Evolutionary conservation across 2,113 vertebrate genomes (phyloP).

Genomic region (Trochalopteron elliotii): DNA sequence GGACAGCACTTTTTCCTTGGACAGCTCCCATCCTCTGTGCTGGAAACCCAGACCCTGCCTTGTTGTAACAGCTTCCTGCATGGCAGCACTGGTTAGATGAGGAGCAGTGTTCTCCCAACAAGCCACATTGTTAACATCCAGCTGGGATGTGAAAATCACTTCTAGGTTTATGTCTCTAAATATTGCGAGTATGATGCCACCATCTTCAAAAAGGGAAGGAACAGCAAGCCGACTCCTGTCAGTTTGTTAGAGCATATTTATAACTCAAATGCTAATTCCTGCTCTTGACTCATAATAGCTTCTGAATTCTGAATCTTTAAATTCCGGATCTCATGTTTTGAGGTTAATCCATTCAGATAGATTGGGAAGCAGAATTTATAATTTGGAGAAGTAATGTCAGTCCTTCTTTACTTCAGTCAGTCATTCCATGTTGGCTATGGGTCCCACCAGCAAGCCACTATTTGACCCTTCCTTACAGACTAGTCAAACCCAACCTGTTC

Average conservation of each 20-base stretch:
- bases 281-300: constrained; percentile 74
- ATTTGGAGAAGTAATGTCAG: constrained; percentile 43
- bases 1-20: constrained; percentile 13
- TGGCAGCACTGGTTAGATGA: constrained; percentile 4
- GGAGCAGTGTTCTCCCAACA: constrained; percentile 49
- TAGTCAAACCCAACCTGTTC: not conserved
- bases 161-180: constrained; percentile 62
- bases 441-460: not conserved
- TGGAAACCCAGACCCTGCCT: constrained; percentile 21
- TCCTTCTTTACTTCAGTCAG: constrained; percentile 34
- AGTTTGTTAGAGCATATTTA: constrained; percentile 63
- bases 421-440: not conserved
- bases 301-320: constrained; percentile 68
- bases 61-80: constrained; percentile 22
- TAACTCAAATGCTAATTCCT: constrained; percentile 70
- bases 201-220: constrained; percentile 60
- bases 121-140: constrained; percentile 27
- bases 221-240: constrained; percentile 48
- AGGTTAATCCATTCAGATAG: constrained; percentile 67
- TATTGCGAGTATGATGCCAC: constrained; percentile 43
- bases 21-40: constrained; percentile 23
- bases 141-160: constrained; percentile 64
- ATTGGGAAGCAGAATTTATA: constrained; percentile 54
- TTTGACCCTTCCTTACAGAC: not conserved
- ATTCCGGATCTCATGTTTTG: constrained; percentile 51